Percentiles rank a stretch among this genome's conserved stretches.
Evolutionary conservation across 2,113 vertebrate genomes (phyloP).

Genomic region (Dendrocopos noguchii): DNA sequence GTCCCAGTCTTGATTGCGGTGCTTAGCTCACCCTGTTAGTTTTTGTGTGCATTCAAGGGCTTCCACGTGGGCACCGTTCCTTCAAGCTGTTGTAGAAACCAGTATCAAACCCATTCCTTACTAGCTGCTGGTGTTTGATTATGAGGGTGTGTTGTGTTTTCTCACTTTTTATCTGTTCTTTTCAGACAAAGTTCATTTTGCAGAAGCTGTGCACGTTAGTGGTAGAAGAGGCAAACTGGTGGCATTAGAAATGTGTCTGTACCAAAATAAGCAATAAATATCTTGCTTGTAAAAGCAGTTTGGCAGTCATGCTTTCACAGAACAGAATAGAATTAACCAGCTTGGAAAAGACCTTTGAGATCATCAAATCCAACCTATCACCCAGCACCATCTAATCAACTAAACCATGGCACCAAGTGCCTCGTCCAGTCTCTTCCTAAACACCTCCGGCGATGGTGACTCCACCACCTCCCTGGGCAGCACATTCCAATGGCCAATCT

Average conservation of each 20-base stretch:
- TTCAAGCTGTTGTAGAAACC: background rate
- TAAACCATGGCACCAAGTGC: no score
- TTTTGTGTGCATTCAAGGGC: background rate
- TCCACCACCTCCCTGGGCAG: no score
- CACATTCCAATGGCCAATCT: no score
- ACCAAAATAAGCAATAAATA: background rate
- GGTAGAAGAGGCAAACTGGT: background rate
- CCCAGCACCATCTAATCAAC: no score
- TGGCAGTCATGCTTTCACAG: background rate
- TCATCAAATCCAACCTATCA: no score
- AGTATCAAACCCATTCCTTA: background rate
- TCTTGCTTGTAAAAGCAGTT: background rate
- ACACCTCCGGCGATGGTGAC: no score
- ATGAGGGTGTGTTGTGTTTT: constrained; percentile 3
- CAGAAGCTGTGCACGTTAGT: background rate
- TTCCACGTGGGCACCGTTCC: background rate
- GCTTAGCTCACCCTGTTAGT: background rate
- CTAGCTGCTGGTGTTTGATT: constrained; percentile 11
- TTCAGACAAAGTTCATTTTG: background rate
- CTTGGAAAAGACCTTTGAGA: no score
- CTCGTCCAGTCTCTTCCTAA: no score
- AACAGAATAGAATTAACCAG: no score
- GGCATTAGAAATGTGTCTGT: background rate
- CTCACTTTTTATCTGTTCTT: background rate
- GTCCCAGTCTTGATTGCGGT: background rate